Evolutionary conservation across 2,113 vertebrate species (phyloP).

Genomic region (Chamaetylas fuelleborni): DNA sequence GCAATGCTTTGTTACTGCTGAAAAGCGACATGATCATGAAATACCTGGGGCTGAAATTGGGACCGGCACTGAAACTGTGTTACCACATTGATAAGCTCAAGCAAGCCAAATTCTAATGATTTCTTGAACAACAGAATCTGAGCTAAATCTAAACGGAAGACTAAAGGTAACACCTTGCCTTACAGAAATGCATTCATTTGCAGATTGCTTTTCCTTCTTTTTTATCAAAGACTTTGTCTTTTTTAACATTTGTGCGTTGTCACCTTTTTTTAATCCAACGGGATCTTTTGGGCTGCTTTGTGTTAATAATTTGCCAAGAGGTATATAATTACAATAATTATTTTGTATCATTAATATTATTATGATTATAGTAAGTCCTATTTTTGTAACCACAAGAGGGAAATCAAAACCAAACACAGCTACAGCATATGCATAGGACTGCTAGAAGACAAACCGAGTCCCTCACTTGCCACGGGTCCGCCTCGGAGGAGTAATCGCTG

Average conservation of each 20-base stretch:
- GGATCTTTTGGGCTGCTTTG: slow-evolving; percentile 1
- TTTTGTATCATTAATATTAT: slow-evolving; percentile 58
- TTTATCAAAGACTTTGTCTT: slow-evolving; percentile 54
- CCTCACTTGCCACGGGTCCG: neutral
- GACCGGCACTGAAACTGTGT: slow-evolving; percentile 93
- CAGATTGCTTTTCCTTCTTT: slow-evolving; percentile 32
- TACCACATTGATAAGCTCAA: slow-evolving; percentile 96
- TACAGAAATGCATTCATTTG: slow-evolving; percentile 45
- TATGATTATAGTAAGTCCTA: slow-evolving; percentile 45
- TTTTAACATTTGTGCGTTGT: slow-evolving; percentile 46
- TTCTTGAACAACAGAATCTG: neutral
- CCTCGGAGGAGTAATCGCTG: neutral
- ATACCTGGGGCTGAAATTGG: slow-evolving; percentile 95
- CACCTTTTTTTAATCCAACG: slow-evolving; percentile 48
- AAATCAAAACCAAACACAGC: slow-evolving; percentile 7
- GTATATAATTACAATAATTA: slow-evolving; percentile 47
- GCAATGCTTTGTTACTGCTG: slow-evolving; percentile 89
- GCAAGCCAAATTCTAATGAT: slow-evolving; percentile 85
- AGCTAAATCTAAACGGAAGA: slow-evolving; percentile 5
- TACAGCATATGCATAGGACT: neutral
- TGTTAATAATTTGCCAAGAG: slow-evolving; percentile 67
- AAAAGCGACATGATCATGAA: slow-evolving; percentile 99
- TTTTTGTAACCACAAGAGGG: slow-evolving; percentile 55
- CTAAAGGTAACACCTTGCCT: slow-evolving; percentile 66
- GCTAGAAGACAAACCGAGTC: neutral